A percentile compares a stretch with the other conserved stretches of the same genome.
Evolutionary conservation across 1,140 invertebrate species (phyloP).

Genomic region (Maniola jurtina): DNA sequence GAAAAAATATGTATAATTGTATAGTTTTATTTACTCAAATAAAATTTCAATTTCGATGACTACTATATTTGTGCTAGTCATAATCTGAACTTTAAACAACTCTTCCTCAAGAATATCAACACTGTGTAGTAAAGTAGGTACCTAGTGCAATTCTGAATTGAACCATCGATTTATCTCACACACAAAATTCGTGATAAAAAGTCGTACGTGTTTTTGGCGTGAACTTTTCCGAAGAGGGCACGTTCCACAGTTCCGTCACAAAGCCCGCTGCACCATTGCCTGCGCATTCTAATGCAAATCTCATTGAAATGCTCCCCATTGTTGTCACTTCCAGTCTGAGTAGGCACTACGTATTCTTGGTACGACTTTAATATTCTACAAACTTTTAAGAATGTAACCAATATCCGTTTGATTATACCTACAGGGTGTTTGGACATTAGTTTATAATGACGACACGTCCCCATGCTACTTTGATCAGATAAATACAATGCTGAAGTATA

Average conservation of each 20-base stretch:
- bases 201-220: slow-evolving; percentile 13
- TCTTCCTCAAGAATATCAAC: too few species aligned
- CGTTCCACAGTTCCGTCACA: slow-evolving; percentile 28
- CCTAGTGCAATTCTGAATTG: not conserved
- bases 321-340: slow-evolving; percentile 27
- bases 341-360: slow-evolving; percentile 9
- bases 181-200: slow-evolving; percentile 10
- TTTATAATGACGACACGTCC: too few species aligned
- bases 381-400: not conserved
- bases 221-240: slow-evolving; percentile 27
- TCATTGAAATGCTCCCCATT: slow-evolving; percentile 29
- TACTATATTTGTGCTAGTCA: too few species aligned
- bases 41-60: too few species aligned
- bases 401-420: not conserved
- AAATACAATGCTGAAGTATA: too few species aligned
- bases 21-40: too few species aligned
- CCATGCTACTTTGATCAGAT: too few species aligned
- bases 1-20: not conserved
- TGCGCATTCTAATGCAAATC: slow-evolving; percentile 33
- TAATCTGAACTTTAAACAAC: too few species aligned
- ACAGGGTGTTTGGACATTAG: too few species aligned
- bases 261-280: slow-evolving; percentile 28
- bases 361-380: slow-evolving; percentile 11
- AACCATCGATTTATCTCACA: not conserved
- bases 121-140: too few species aligned